Evolutionary conservation across 2,888 invertebrate genomes (phyloP).

Genomic region (Megamerina dolium): DNA sequence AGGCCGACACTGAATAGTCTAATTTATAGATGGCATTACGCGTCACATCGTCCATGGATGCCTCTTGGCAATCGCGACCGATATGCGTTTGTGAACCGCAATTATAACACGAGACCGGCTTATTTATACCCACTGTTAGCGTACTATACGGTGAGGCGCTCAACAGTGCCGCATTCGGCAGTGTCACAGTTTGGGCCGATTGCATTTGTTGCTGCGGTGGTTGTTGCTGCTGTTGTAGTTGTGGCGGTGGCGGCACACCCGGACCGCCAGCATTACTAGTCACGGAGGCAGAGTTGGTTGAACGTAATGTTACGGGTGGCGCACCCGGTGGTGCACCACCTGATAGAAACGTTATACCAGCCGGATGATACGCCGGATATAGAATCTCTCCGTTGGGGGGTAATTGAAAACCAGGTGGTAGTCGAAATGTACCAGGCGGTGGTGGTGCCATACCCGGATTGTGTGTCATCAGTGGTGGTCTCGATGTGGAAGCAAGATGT

Average conservation of each 20-base stretch:
- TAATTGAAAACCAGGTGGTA: conserved; percentile 48
- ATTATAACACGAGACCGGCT: conserved; percentile 72
- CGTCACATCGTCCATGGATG: conserved; percentile 88
- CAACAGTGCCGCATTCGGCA: conserved; percentile 35
- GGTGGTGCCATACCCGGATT: conserved; percentile 35
- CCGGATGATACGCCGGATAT: conserved; percentile 50
- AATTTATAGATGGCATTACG: conserved; percentile 64
- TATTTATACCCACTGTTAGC: conserved; percentile 27
- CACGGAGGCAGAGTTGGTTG: conserved; percentile 20
- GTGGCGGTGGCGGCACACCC: conserved; percentile 31
- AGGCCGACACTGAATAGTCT: conserved; percentile 52
- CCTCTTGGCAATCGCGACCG: conserved; percentile 82
- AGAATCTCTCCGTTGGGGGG: conserved; percentile 55
- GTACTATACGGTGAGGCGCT: conserved; percentile 35
- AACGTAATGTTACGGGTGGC: conserved; percentile 20
- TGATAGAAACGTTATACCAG: conserved; percentile 33
- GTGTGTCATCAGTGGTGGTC: conserved; percentile 38
- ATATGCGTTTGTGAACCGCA: conserved; percentile 81
- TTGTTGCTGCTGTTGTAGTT: conserved; percentile 26
- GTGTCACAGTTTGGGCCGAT: conserved; percentile 32
- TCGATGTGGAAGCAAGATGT: conserved; percentile 32
- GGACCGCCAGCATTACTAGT: conserved; percentile 22
- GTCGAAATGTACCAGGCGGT: conserved; percentile 34
- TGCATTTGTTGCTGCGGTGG: conserved; percentile 34
- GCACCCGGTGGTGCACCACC: conserved; percentile 29